Conservation (phyloP, 2,888 invertebrate species). For the Eilema sororculum region DNA sequence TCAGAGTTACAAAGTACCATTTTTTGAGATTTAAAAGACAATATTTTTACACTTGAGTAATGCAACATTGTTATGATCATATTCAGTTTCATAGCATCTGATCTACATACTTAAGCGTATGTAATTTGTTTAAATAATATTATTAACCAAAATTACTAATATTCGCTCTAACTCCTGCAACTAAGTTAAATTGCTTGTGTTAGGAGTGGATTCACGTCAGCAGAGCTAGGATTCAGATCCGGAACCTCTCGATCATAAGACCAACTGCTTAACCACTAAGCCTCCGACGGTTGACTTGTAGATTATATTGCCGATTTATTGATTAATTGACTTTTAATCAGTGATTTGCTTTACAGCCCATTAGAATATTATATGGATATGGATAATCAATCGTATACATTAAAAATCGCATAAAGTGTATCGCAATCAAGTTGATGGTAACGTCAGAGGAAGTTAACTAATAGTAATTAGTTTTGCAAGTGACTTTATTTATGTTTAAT, state of each 20-base stretch:
- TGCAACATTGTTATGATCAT: background rate
- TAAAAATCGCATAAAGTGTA: conserved; percentile 25
- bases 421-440: conserved; percentile 34
- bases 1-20: background rate
- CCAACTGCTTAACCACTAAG: no score
- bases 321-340: conserved; percentile 49
- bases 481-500: background rate
- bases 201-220: no score
- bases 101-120: no score
- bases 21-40: no score
- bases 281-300: no score
- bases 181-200: no score
- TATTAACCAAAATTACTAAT: no score
- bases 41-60: no score
- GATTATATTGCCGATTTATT: conserved; percentile 23
- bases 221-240: no score
- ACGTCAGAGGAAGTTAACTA: conserved; percentile 37
- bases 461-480: conserved; percentile 25
- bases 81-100: background rate
- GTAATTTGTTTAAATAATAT: no score
- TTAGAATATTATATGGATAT: conserved; percentile 44
- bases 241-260: no score
- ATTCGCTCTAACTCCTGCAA: no score
- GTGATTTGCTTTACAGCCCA: conserved; percentile 41
- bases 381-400: conserved; percentile 44